Conservation (phyloP, 1,140 invertebrate species). For the Drosophila ironensis region DNA sequence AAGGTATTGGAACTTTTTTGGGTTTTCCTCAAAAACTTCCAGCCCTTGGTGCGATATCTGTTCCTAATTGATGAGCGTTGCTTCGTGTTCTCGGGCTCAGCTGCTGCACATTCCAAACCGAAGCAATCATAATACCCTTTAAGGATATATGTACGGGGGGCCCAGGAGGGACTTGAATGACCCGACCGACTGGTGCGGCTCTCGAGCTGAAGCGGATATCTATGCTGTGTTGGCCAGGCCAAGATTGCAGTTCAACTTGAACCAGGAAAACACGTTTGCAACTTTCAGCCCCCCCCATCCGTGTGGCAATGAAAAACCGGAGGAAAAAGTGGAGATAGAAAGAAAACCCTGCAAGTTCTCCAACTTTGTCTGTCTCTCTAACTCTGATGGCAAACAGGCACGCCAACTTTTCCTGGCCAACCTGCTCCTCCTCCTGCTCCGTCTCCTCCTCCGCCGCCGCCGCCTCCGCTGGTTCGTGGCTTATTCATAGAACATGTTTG, state of each 20-base stretch:
- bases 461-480: neutral
- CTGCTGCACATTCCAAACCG: conserved; percentile 40
- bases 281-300: conserved; percentile 8
- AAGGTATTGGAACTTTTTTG: conserved; percentile 30
- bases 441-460: neutral
- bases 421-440: neutral
- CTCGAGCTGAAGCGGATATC: conserved; percentile 47
- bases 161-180: conserved; percentile 35
- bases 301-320: conserved; percentile 60
- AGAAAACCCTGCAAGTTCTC: conserved; percentile 43
- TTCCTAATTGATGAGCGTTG: conserved; percentile 57
- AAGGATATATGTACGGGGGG: conserved; percentile 24
- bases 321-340: conserved; percentile 5
- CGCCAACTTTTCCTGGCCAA: conserved; percentile 57
- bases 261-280: conserved; percentile 67
- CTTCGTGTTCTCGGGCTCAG: conserved; percentile 21
- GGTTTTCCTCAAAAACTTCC: too few relatives aligned
- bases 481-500: conserved; percentile 78
- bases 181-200: conserved; percentile 32
- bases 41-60: neutral
- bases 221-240: conserved; percentile 36
- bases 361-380: conserved; percentile 32
- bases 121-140: conserved; percentile 67
- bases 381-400: conserved; percentile 63
- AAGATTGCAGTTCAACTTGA: conserved; percentile 59